Evolutionary conservation across 2,888 invertebrate species (phyloP).

Genomic region (Euplexia lucipara): DNA sequence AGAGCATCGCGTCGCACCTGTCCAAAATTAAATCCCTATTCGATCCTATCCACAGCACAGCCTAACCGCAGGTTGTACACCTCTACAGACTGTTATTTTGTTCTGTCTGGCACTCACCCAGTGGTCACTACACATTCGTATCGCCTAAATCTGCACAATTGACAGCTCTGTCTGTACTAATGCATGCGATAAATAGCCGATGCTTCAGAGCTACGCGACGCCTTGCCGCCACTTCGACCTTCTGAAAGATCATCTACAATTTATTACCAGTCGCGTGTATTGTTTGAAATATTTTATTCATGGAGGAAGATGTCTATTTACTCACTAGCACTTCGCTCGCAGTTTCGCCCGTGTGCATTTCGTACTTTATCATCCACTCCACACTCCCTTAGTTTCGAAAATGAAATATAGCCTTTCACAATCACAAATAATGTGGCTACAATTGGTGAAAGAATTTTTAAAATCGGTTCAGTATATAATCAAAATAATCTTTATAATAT

Average conservation of each 20-base stretch:
- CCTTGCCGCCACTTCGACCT: slow-evolving; percentile 24
- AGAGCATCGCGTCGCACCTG: too few species aligned
- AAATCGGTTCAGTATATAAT: too few species aligned
- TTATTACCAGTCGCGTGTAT: background rate
- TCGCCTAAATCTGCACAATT: slow-evolving; percentile 62
- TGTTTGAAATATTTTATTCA: slow-evolving; percentile 18
- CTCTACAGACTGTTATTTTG: slow-evolving; percentile 72
- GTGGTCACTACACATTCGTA: slow-evolving; percentile 66
- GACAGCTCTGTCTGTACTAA: slow-evolving; percentile 60
- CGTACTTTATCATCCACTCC: too few species aligned
- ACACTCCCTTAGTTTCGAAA: too few species aligned
- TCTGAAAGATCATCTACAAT: slow-evolving; percentile 32
- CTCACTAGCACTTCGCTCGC: too few species aligned
- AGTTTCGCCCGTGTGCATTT: too few species aligned
- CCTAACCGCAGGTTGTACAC: slow-evolving; percentile 25
- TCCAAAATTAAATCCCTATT: background rate
- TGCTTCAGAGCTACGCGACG: slow-evolving; percentile 20
- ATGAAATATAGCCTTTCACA: too few species aligned
- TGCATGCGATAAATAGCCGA: slow-evolving; percentile 63
- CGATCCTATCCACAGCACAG: background rate
- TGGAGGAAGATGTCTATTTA: background rate
- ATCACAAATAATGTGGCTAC: too few species aligned
- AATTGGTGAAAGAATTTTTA: too few species aligned
- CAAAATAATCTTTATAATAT: too few species aligned
- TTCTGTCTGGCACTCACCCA: slow-evolving; percentile 79